Evolutionary conservation across 1,140 invertebrate species (phyloP).

Genomic region (Mya arenaria): DNA sequence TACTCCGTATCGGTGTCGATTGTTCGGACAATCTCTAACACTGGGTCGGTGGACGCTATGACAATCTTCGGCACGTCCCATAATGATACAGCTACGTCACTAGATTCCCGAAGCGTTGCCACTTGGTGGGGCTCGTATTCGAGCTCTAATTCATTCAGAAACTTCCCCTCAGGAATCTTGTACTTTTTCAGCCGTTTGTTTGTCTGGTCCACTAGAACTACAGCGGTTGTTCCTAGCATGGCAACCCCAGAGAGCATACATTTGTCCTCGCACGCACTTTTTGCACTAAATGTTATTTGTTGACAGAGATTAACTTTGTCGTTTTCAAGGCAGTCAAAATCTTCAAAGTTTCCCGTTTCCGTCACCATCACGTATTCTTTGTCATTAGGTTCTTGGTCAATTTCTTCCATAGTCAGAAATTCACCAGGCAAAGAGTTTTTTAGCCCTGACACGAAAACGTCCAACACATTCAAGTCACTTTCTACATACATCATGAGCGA

Average conservation of each 20-base stretch:
- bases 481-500: conserved; percentile 42
- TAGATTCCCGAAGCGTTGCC: conserved; percentile 5
- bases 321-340: not conserved
- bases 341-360: conserved; percentile 22
- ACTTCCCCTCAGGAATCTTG: conserved; percentile 49
- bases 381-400: conserved; percentile 2
- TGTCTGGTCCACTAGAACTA: conserved; percentile 35
- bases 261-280: conserved; percentile 18
- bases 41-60: conserved; percentile 34
- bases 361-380: conserved; percentile 45
- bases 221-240: conserved; percentile 1
- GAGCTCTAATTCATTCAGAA: conserved; percentile 28
- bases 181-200: conserved; percentile 53
- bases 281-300: conserved; percentile 33
- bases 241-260: conserved; percentile 45
- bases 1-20: conserved; percentile 32
- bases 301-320: not conserved
- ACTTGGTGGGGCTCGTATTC: conserved; percentile 43
- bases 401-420: conserved; percentile 18
- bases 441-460: conserved; percentile 24
- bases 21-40: not conserved
- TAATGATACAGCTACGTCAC: conserved; percentile 15
- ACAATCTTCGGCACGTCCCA: conserved; percentile 37
- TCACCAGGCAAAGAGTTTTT: conserved; percentile 6
- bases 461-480: conserved; percentile 29